phyloP scores from a whole-genome alignment of 2,797 vertebrate species.

The Sebastiscus tertius region DNA sequence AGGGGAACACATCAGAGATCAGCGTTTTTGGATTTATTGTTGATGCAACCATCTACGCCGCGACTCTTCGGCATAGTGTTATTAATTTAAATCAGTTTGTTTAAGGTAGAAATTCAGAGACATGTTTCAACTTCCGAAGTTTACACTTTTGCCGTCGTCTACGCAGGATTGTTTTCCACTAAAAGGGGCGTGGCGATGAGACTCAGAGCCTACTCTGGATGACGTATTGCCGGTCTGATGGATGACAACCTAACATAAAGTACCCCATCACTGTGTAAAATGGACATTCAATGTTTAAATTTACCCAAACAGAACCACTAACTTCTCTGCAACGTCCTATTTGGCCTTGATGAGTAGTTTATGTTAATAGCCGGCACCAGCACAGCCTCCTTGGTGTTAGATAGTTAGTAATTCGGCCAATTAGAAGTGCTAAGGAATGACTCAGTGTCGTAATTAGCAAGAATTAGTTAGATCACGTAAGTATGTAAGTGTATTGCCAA shows the following conservation, averaged over 20 bases:
- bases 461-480: neutral
- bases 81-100: neutral
- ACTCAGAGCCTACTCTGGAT: neutral
- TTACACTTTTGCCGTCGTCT: no score
- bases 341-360: neutral
- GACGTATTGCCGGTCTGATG: no score
- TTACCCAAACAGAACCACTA: neutral
- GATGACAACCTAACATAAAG: neutral
- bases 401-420: neutral
- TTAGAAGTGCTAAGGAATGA: neutral
- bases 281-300: neutral
- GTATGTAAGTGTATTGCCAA: neutral
- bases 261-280: neutral
- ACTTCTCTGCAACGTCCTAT: neutral
- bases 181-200: neutral
- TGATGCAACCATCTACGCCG: fast-evolving
- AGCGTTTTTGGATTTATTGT: neutral
- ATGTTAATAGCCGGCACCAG: neutral
- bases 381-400: neutral
- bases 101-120: neutral
- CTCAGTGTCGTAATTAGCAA: neutral
- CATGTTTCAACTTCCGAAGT: fast-evolving
- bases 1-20: neutral
- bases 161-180: neutral
- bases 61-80: neutral